phyloP scores from a whole-genome alignment of 2,888 invertebrate genomes.

The Dicranocentrus wangi region DNA sequence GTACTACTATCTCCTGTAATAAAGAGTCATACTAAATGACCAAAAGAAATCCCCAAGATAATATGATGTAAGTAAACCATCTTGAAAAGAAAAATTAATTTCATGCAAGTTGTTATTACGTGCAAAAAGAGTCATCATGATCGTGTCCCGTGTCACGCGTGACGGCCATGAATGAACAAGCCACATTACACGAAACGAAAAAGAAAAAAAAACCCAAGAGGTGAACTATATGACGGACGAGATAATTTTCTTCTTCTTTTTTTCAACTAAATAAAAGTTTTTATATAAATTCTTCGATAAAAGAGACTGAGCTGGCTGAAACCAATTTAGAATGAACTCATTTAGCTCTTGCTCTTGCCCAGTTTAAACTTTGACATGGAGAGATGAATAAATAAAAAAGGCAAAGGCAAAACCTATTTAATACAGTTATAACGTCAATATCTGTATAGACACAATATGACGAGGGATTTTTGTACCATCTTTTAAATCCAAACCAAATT shows the following conservation, averaged over 20 bases:
- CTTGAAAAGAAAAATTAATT: slow-evolving; percentile 40
- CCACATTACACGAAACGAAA: slow-evolving; percentile 29
- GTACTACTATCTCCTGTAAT: too few relatives aligned
- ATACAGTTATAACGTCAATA: slow-evolving; percentile 52
- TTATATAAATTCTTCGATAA: too few relatives aligned
- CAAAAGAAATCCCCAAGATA: too few relatives aligned
- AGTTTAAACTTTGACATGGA: slow-evolving; percentile 63
- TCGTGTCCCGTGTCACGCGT: slow-evolving; percentile 60
- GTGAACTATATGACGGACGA: not conserved
- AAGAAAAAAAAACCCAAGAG: slow-evolving; percentile 9
- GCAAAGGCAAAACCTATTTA: slow-evolving; percentile 57
- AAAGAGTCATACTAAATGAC: too few relatives aligned
- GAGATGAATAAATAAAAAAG: too few relatives aligned
- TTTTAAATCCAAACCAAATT: too few relatives aligned
- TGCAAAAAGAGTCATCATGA: slow-evolving; percentile 57
- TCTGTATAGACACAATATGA: slow-evolving; percentile 42
- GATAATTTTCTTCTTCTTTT: too few relatives aligned
- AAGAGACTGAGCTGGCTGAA: slow-evolving; percentile 58
- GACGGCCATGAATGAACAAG: slow-evolving; percentile 58
- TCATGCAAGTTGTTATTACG: slow-evolving; percentile 48
- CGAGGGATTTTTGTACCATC: too few relatives aligned
- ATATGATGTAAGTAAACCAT: too few relatives aligned
- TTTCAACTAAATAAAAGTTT: too few relatives aligned
- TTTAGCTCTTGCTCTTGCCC: slow-evolving; percentile 48
- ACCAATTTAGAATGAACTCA: slow-evolving; percentile 61